Evolutionary conservation across 2,113 vertebrate species (phyloP).

Genomic region (Arizona elegans): DNA sequence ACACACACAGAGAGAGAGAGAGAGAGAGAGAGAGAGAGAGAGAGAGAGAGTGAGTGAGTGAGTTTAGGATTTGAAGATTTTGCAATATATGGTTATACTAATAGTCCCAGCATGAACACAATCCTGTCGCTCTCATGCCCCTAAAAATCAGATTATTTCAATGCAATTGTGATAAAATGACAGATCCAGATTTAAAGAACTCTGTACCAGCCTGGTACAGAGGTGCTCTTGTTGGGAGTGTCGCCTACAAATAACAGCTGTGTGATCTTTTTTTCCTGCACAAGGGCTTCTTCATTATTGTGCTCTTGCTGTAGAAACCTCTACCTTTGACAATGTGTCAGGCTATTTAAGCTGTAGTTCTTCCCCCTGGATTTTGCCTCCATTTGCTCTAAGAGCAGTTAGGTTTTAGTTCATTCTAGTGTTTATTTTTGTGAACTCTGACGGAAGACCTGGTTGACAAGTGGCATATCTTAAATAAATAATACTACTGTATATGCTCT

Average conservation of each 20-base stretch:
- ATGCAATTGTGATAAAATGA: accelerated
- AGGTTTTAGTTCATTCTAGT: neutral
- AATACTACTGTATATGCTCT: neutral
- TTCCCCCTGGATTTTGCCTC: neutral
- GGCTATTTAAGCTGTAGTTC: neutral
- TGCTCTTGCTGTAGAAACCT: neutral
- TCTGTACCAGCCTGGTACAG: neutral
- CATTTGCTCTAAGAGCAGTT: neutral
- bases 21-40: no score
- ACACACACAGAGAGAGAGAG: no score
- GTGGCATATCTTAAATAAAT: neutral
- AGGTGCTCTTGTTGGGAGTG: neutral
- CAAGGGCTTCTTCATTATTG: neutral
- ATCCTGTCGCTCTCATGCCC: neutral
- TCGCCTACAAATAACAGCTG: neutral
- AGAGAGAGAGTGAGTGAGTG: no score
- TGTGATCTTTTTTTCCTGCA: neutral
- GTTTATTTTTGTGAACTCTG: neutral
- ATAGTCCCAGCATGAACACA: neutral
- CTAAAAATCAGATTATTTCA: neutral
- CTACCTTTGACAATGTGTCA: neutral
- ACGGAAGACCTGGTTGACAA: neutral
- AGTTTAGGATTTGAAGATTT: neutral
- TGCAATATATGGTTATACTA: neutral
- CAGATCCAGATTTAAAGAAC: neutral